A percentile compares a stretch with the other conserved stretches of the same genome.
Evolutionary conservation across 1,140 invertebrate species (phyloP).

Genomic region (Euura lappo): DNA sequence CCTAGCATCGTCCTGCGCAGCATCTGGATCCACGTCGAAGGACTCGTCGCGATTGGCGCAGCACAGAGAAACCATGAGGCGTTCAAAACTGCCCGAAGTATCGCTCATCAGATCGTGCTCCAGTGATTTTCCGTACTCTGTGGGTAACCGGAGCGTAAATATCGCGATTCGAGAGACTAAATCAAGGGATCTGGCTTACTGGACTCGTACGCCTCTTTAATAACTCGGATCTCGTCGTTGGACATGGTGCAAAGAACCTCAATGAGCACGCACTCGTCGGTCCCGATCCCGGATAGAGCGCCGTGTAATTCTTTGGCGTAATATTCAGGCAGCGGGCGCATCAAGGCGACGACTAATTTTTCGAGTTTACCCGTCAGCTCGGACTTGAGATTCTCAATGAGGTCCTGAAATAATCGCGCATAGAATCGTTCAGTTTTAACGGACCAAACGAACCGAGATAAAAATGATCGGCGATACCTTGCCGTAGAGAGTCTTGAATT

Average conservation of each 20-base stretch:
- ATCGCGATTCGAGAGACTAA: too few species aligned
- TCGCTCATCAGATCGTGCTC: neutral
- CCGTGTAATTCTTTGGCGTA: slow-evolving; percentile 82
- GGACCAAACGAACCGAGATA: slow-evolving; percentile 18
- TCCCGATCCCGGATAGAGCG: slow-evolving; percentile 78
- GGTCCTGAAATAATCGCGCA: slow-evolving; percentile 66
- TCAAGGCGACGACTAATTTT: slow-evolving; percentile 79
- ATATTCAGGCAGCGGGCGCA: slow-evolving; percentile 81
- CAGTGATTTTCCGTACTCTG: slow-evolving; percentile 1
- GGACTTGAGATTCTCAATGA: slow-evolving; percentile 83
- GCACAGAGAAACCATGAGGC: slow-evolving; percentile 11
- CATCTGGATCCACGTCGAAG: slow-evolving; percentile 36
- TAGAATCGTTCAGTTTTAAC: neutral
- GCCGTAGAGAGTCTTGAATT: slow-evolving; percentile 84
- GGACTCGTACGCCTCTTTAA: slow-evolving; percentile 75
- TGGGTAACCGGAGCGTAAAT: slow-evolving; percentile 21
- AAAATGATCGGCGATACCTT: slow-evolving; percentile 63
- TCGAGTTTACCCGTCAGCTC: slow-evolving; percentile 88
- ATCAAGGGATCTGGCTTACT: slow-evolving; percentile 62
- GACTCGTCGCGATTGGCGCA: slow-evolving; percentile 48
- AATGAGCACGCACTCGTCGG: slow-evolving; percentile 80
- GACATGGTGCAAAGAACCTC: slow-evolving; percentile 84
- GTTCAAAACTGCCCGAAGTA: neutral
- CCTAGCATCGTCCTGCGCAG: slow-evolving; percentile 58
- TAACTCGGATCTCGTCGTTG: slow-evolving; percentile 78